Percentiles rank a stretch among this genome's conserved stretches.
Evolutionary conservation across 2,113 vertebrate species (phyloP).

Genomic region (Scomber colias): DNA sequence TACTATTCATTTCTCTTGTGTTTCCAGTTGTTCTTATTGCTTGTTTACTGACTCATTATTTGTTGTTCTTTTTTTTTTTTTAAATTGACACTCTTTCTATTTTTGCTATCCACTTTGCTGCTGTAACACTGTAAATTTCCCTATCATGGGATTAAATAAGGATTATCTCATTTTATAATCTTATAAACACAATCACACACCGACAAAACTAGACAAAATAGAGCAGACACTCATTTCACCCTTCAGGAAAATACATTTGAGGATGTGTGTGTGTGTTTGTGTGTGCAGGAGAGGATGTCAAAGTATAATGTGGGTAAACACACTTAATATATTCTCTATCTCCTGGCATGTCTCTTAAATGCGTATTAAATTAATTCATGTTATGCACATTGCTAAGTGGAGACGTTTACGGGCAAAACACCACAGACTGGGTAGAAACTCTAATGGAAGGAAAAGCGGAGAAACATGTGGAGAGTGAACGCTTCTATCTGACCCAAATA

Average conservation of each 20-base stretch:
- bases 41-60: no score
- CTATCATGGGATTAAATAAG: no score
- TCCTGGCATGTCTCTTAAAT: constrained; percentile 1
- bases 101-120: no score
- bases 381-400: constrained; percentile 5
- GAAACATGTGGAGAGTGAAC: not conserved
- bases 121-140: no score
- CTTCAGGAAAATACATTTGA: not conserved
- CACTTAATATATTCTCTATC: constrained; percentile 8
- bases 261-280: not conserved
- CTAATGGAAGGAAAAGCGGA: not conserved
- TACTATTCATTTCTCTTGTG: no score
- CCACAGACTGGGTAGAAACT: not conserved
- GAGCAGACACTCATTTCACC: not conserved
- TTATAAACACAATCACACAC: not conserved
- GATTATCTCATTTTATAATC: no score
- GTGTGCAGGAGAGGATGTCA: not conserved
- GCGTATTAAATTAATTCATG: not conserved
- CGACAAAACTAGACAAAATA: not conserved
- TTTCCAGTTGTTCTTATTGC: no score
- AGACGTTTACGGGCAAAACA: constrained; percentile 23
- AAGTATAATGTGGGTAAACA: not conserved
- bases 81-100: no score
- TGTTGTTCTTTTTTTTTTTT: no score
- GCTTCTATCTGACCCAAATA: constrained; percentile 18